Conservation (phyloP, 2,888 invertebrate species). For the Allacma fusca region DNA sequence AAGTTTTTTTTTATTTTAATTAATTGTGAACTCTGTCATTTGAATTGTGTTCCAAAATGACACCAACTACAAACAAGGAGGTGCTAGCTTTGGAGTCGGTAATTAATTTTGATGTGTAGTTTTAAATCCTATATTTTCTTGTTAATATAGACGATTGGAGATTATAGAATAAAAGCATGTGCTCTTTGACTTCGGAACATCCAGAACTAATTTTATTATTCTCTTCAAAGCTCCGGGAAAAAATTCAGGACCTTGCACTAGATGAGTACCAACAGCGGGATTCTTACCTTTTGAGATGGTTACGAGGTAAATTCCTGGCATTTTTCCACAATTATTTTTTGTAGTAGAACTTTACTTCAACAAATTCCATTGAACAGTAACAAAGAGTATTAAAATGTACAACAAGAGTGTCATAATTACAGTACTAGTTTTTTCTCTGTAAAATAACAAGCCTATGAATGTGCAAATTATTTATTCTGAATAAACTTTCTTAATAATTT, state of each 20-base stretch:
- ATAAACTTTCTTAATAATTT: background rate
- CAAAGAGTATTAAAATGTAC: too few species aligned
- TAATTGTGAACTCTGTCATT: too few species aligned
- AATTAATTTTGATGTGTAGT: conserved; percentile 3
- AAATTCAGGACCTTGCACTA: conserved; percentile 47
- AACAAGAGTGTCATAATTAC: too few species aligned
- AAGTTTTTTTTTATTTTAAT: too few species aligned
- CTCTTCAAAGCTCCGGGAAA: conserved; percentile 47
- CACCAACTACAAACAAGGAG: conserved; percentile 25
- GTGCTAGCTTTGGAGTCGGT: conserved; percentile 32
- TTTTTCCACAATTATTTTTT: too few species aligned
- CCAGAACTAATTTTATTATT: background rate
- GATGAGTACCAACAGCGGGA: conserved; percentile 48
- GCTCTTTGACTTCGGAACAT: background rate
- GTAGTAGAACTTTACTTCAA: background rate
- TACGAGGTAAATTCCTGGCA: conserved; percentile 54
- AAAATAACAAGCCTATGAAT: conserved; percentile 10
- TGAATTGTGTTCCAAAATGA: background rate
- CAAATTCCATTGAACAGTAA: background rate
- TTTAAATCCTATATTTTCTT: too few species aligned
- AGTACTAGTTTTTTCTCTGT: background rate
- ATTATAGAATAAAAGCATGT: background rate
- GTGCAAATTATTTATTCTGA: background rate
- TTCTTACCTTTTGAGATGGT: conserved; percentile 53
- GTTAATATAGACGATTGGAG: background rate